A percentile compares a stretch with the other conserved stretches of the same genome.
phyloP scores from a whole-genome alignment of 2,113 vertebrate genomes.

The Equus quagga region DNA sequence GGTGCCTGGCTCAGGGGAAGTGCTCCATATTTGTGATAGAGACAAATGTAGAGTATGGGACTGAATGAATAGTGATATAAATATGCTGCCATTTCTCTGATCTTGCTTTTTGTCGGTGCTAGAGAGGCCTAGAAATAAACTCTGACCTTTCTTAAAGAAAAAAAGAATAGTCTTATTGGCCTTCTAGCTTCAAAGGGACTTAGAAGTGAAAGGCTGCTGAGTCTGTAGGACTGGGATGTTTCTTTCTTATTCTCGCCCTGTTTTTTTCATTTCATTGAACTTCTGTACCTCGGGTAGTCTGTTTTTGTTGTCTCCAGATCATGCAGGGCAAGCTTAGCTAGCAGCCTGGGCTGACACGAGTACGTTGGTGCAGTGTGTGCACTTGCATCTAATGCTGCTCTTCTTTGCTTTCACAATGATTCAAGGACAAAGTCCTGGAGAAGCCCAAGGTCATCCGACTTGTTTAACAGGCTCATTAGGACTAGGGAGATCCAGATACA shows the following conservation, averaged over 20 bases:
- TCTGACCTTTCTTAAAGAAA: conserved; percentile 29
- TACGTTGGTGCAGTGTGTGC: background rate
- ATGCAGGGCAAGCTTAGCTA: background rate
- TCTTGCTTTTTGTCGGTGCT: background rate
- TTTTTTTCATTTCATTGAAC: background rate
- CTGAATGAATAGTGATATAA: background rate
- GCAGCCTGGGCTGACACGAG: background rate
- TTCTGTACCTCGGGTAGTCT: background rate
- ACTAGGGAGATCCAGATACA: background rate
- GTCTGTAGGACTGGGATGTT: background rate
- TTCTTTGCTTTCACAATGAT: background rate
- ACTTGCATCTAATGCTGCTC: background rate
- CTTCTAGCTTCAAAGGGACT: background rate
- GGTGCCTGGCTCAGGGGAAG: background rate
- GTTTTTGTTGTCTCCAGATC: background rate
- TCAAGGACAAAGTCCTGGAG: background rate
- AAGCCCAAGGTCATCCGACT: background rate
- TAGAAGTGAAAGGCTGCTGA: background rate
- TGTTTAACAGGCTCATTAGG: background rate
- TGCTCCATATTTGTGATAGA: background rate
- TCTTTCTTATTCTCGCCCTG: background rate
- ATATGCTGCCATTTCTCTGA: background rate
- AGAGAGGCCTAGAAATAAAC: conserved; percentile 13
- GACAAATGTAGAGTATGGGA: background rate
- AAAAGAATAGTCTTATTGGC: background rate